Percentiles rank a stretch among this genome's conserved stretches.
These are phyloP conservation scores for Drosophila kanekoi DNA, from an alignment of 2,888 invertebrate species.

Conservation along the genomic window DNA sequence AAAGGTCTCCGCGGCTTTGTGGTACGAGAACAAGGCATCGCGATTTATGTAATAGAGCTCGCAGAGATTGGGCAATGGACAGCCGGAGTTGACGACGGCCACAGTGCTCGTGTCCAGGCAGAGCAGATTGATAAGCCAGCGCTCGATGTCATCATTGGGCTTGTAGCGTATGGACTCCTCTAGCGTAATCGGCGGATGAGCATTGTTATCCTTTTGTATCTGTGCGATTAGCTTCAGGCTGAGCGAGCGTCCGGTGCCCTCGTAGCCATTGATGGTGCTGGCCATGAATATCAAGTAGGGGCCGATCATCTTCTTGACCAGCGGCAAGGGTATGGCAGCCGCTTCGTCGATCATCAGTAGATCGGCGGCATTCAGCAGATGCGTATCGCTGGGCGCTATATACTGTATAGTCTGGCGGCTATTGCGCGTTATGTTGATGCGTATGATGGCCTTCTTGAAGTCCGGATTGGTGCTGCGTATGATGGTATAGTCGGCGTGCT, in stretches of 20 bases:
- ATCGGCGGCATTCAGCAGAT: conserved; percentile 96
- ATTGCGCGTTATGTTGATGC: conserved; percentile 95
- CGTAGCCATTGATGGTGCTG: conserved; percentile 99
- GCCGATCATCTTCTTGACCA: conserved; percentile 94
- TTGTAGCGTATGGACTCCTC: conserved; percentile 98
- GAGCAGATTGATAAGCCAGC: conserved; percentile 95
- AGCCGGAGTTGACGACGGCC: conserved; percentile 89
- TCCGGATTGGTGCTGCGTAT: conserved; percentile 98
- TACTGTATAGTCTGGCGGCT: conserved; percentile 98
- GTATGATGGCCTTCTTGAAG: conserved; percentile 97
- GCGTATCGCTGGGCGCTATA: conserved; percentile 96
- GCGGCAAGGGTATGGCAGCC: conserved; percentile 97
- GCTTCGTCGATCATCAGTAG: conserved; percentile 99
- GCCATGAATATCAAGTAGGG: conserved; percentile 97
- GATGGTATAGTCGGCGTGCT: conserved; percentile 97
- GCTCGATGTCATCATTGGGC: conserved; percentile 93
- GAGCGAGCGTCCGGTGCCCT: conserved; percentile 98
- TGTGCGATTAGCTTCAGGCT: conserved; percentile 97
- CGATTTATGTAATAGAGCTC: conserved; percentile 94
- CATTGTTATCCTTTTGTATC: conserved; percentile 88
- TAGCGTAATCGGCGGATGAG: conserved; percentile 87
- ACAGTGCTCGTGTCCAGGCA: conserved; percentile 94
- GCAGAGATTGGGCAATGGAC: conserved; percentile 95
- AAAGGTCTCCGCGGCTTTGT: conserved; percentile 96
- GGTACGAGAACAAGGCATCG: conserved; percentile 98